Evolutionary conservation across 2,113 vertebrate genomes (phyloP), one percentile per base, ranked within the genome.

Genomic region (Urocolius indicus): DNA sequence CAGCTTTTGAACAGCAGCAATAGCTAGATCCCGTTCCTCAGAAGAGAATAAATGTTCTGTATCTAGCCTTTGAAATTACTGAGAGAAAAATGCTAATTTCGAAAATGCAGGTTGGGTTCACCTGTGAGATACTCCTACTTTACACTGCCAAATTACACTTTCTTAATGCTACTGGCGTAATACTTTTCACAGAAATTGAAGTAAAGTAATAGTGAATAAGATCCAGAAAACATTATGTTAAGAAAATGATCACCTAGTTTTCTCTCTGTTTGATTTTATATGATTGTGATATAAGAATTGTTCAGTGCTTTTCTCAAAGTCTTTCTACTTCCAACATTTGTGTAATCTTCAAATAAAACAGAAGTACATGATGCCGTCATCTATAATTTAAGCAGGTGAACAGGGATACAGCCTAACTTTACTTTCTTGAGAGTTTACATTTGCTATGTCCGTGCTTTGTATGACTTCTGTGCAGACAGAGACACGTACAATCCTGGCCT

Each of bases 1-100:
- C 13, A 93, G 16, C 63, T 88, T 93, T 89, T 85, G 13, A 89
- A 74, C 58, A 94, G 65, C 54, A 54, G 86, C 20, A 12, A 61
- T 67, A 89, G 68, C 27, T 84, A 75, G 54, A 90, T 38, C 43
- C 43, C 51, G 34, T 89, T 72, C 71, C 69, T 84, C 73, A 77
- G 51, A 84, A 78, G 32, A 62, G 36, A 59, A 46, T 16, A 12
- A 95, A 58, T 41, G 83, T 90, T 85, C 58, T 67, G 38, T 63
- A 79, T 30, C 46, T 83, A 43, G 73, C 20, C 63, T 87, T 95
- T 91, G 66, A 93, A 94, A 94, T 74, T 46, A 77, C 45, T 51
- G 30, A 87, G 62, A 90, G 29, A 93, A 95, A 94, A 94, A 95
- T 21, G 30, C 26, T 87, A 66, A 84, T 90, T 97, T 83, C 82